phyloP scores from a whole-genome alignment of 2,113 vertebrate species.

The Ochotona princeps region DNA sequence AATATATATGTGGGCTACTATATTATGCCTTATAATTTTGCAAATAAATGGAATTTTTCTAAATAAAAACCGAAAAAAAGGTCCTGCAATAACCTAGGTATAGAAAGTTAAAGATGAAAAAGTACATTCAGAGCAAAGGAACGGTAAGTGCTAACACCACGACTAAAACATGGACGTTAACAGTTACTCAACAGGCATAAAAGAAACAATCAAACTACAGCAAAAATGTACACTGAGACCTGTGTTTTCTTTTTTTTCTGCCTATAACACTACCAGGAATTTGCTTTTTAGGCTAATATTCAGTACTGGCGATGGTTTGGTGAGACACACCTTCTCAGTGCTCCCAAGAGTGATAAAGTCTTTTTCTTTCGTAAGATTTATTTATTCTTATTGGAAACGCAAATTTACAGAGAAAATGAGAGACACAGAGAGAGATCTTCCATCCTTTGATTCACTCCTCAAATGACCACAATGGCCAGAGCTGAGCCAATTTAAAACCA shows the following conservation, averaged over 20 bases:
- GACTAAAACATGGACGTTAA: background rate
- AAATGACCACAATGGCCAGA: no score
- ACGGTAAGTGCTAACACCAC: conserved; percentile 10
- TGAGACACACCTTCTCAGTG: background rate
- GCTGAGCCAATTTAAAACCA: no score
- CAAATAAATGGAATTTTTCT: conserved; percentile 6
- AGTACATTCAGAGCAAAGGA: background rate
- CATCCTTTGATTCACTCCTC: no score
- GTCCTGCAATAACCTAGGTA: background rate
- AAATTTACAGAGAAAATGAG: no score
- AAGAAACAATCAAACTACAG: background rate
- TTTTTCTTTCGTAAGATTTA: background rate
- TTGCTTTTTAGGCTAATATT: background rate
- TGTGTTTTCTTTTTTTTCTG: background rate
- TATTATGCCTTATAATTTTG: background rate
- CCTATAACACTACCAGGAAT: background rate
- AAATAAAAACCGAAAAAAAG: background rate
- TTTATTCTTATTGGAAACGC: no score
- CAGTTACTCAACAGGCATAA: background rate
- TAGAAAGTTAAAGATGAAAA: background rate
- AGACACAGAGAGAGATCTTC: no score
- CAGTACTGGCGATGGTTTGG: background rate
- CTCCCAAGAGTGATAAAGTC: background rate
- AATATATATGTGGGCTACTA: background rate
- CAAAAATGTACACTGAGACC: background rate